Conservation (phyloP, 2,113 vertebrate species). For the Amblyopsis rosae region DNA sequence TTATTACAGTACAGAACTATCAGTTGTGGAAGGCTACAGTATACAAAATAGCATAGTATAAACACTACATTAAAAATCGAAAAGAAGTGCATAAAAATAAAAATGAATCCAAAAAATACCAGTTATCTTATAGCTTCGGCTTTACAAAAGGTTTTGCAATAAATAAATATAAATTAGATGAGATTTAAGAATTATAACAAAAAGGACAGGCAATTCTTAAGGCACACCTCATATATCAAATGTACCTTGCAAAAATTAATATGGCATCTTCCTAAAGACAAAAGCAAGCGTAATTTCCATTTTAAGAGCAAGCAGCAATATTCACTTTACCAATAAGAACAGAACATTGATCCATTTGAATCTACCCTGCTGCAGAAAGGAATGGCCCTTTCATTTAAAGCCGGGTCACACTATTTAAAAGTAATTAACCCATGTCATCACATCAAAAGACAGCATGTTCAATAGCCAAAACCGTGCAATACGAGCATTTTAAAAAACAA, state of each 20-base stretch:
- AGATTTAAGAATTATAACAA: conserved; percentile 59
- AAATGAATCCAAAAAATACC: conserved; percentile 51
- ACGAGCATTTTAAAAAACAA: conserved; percentile 42
- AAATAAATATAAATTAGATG: conserved; percentile 83
- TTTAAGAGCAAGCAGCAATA: conserved; percentile 61
- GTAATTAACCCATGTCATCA: conserved; percentile 36
- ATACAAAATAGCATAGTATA: conserved; percentile 68
- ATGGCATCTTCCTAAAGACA: conserved; percentile 65
- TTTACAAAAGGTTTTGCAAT: conserved; percentile 70
- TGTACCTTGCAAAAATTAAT: conserved; percentile 66
- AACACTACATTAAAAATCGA: conserved; percentile 63
- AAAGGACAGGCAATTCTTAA: conserved; percentile 72
- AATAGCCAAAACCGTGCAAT: conserved; percentile 51
- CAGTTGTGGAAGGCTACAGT: conserved; percentile 54
- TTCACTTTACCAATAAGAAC: conserved; percentile 52
- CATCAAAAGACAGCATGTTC: conserved; percentile 42
- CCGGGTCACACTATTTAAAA: conserved; percentile 28
- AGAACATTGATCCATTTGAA: conserved; percentile 60
- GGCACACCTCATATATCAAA: conserved; percentile 73
- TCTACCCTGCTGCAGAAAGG: conserved; percentile 65
- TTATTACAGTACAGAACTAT: conserved; percentile 65
- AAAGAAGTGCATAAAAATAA: conserved; percentile 76
- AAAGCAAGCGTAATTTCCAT: conserved; percentile 65
- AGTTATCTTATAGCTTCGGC: conserved; percentile 66
- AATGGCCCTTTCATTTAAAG: conserved; percentile 39